phyloP scores from a whole-genome alignment of 2,888 invertebrate genomes.

The Sipunculus nudus region DNA sequence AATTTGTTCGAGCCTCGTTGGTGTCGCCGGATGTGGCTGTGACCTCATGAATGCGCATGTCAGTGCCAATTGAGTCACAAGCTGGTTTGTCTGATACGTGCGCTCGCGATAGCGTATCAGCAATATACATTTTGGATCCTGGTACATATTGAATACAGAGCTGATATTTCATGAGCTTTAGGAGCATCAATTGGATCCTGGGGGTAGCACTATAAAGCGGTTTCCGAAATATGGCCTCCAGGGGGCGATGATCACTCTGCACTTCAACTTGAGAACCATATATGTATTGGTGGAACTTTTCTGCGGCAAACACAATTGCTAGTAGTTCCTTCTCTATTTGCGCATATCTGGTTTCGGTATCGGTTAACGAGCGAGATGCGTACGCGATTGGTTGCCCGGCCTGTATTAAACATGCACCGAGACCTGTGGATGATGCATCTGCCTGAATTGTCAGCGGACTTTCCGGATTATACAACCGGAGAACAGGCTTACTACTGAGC shows the following conservation, averaged over 20 bases:
- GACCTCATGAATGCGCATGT: too few species aligned
- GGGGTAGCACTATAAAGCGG: neutral
- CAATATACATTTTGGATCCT: neutral
- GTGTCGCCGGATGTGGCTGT: too few species aligned
- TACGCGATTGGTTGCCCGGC: conserved; percentile 34
- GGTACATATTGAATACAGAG: neutral
- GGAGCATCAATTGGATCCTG: neutral
- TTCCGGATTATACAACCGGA: conserved; percentile 32
- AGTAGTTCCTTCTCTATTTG: conserved; percentile 36
- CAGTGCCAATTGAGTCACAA: too few species aligned
- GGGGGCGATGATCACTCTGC: conserved; percentile 28
- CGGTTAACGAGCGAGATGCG: conserved; percentile 32
- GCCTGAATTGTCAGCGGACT: conserved; percentile 36
- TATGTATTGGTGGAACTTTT: conserved; percentile 37
- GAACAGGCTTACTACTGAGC: conserved; percentile 27
- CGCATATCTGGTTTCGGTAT: conserved; percentile 35
- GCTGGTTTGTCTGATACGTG: too few species aligned
- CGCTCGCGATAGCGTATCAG: too few species aligned
- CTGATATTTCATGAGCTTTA: neutral
- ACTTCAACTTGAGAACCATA: conserved; percentile 32
- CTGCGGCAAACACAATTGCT: conserved; percentile 31
- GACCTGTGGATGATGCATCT: conserved; percentile 35
- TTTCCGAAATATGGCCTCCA: neutral
- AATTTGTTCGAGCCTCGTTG: too few species aligned
- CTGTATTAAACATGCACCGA: conserved; percentile 39